A percentile compares a stretch with the other conserved stretches of the same genome.
These are phyloP conservation scores for Agelaius tricolor DNA, from an alignment of 2,113 vertebrate species.

Conservation along the genomic window DNA sequence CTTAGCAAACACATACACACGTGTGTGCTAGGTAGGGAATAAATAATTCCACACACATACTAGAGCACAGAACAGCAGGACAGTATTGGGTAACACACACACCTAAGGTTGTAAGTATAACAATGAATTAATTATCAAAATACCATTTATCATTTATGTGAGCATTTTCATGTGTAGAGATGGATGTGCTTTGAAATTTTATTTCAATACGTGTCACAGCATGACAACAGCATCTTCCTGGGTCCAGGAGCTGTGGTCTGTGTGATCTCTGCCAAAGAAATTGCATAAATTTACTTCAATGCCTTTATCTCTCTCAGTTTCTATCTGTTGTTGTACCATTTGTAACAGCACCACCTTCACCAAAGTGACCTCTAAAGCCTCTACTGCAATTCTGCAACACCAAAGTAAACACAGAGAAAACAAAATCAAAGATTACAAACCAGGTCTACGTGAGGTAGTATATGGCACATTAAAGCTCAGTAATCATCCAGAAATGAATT, in stretches of 20 bases:
- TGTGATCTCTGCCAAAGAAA: neutral
- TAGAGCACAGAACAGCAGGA: neutral
- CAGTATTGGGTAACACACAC: neutral
- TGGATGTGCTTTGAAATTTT: neutral
- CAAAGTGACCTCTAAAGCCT: neutral
- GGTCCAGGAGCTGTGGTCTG: neutral
- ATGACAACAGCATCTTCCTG: neutral
- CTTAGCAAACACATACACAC: neutral
- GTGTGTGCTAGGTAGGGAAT: neutral
- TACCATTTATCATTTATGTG: neutral
- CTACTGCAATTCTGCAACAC: neutral
- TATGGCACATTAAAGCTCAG: neutral
- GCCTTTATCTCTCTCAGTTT: neutral
- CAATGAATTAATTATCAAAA: neutral
- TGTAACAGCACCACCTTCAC: neutral
- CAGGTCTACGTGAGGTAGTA: neutral
- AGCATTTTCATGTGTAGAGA: neutral
- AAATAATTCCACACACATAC: neutral
- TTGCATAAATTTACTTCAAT: neutral
- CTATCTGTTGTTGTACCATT: neutral
- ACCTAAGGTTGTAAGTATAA: neutral
- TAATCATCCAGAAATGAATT: neutral
- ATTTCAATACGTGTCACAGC: neutral
- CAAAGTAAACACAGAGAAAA: neutral
- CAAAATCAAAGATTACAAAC: neutral